phyloP scores from a whole-genome alignment of 2,113 vertebrate species.

The Probosciger aterrimus region DNA sequence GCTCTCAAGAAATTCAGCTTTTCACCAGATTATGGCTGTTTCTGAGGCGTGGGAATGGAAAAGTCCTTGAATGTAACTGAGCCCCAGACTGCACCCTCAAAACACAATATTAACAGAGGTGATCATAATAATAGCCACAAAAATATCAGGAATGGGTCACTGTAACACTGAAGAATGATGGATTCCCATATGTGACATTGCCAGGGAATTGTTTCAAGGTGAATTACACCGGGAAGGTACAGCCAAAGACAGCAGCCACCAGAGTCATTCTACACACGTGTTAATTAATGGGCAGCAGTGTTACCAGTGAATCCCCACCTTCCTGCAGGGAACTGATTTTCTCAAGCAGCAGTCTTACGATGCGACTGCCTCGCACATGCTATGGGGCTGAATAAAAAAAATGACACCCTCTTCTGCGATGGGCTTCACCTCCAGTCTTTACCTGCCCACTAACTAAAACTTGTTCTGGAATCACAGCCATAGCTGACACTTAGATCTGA shows the following conservation, averaged over 20 bases:
- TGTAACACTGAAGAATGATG: neutral
- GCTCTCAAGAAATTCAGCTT: neutral
- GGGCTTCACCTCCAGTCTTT: neutral
- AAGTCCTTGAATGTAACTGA: neutral
- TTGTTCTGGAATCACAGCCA: neutral
- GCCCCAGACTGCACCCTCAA: neutral
- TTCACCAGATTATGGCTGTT: neutral
- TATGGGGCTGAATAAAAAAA: neutral
- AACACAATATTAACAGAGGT: neutral
- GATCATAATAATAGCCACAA: neutral
- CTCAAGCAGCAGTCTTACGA: neutral
- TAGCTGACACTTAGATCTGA: neutral
- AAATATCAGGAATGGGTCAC: neutral
- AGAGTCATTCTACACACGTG: accelerated
- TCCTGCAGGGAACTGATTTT: neutral
- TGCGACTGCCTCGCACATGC: neutral
- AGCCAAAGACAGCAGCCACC: neutral
- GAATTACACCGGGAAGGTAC: neutral
- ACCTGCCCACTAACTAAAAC: neutral
- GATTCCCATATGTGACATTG: neutral
- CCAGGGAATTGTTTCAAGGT: neutral
- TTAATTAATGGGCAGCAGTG: neutral
- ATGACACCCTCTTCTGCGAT: neutral
- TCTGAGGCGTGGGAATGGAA: neutral
- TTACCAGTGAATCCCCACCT: neutral